Conservation (phyloP, 2,888 invertebrate species). For the Pseudanteris insignis region DNA sequence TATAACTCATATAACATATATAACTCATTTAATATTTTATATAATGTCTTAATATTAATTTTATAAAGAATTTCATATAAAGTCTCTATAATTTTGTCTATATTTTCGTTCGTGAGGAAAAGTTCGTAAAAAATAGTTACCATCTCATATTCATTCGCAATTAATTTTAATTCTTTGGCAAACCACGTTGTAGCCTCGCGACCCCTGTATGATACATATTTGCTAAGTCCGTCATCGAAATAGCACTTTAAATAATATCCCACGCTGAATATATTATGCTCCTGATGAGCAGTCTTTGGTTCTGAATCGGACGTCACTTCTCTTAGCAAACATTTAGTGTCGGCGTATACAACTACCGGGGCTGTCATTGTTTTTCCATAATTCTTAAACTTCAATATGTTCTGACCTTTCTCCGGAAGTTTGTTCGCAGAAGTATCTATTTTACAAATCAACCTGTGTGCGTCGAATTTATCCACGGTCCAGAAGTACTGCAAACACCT, state of each 20-base stretch:
- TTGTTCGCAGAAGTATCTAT: not conserved
- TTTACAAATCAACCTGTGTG: slow-evolving; percentile 1
- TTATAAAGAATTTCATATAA: too few relatives aligned
- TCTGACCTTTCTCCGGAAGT: not conserved
- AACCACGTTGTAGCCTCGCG: not conserved
- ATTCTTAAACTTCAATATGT: slow-evolving; percentile 5
- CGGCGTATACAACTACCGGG: slow-evolving; percentile 13
- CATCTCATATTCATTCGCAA: slow-evolving; percentile 6
- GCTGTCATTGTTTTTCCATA: slow-evolving; percentile 2
- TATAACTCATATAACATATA: too few relatives aligned
- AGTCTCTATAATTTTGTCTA: too few relatives aligned
- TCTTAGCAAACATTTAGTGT: slow-evolving; percentile 1
- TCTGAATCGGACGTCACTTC: not conserved
- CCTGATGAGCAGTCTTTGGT: not conserved
- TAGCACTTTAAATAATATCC: too few relatives aligned
- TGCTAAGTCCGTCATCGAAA: too few relatives aligned
- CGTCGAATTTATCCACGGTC: not conserved
- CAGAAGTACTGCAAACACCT: slow-evolving; percentile 1
- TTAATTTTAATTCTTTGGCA: slow-evolving; percentile 7
- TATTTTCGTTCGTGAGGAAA: too few relatives aligned
- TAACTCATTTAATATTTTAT: too few relatives aligned
- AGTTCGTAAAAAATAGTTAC: too few relatives aligned
- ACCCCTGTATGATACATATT: not conserved
- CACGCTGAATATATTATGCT: slow-evolving; percentile 2
- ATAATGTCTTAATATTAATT: too few relatives aligned